Conservation (phyloP, 2,113 vertebrate species). For the Brachyhypopomus occidentalis region DNA sequence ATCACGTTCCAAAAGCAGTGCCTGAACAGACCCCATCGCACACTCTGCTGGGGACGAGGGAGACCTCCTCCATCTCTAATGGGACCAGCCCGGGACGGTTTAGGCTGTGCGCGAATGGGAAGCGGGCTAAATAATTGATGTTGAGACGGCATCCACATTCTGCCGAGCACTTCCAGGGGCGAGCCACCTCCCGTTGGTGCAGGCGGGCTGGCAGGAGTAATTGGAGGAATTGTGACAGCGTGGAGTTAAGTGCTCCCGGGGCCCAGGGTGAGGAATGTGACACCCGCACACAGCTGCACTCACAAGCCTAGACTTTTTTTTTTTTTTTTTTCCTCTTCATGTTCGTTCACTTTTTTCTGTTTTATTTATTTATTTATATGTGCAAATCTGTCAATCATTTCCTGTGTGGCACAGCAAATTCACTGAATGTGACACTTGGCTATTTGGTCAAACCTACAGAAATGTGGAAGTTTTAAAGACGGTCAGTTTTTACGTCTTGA, state of each 20-base stretch:
- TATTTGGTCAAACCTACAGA: neutral
- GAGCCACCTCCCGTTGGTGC: conserved; percentile 74
- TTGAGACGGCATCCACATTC: conserved; percentile 70
- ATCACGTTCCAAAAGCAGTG: conserved; percentile 21
- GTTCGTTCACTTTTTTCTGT: conserved; percentile 40
- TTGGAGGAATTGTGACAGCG: conserved; percentile 77
- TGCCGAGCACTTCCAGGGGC: conserved; percentile 72
- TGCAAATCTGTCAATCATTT: conserved; percentile 32
- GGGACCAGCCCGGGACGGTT: conserved; percentile 74
- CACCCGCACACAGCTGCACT: conserved; percentile 59
- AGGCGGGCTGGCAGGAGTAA: conserved; percentile 75
- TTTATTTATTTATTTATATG: conserved; percentile 3
- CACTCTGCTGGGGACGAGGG: conserved; percentile 45
- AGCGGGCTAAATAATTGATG: conserved; percentile 76
- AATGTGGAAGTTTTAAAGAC: neutral
- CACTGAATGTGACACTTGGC: conserved; percentile 9
- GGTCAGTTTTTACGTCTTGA: neutral
- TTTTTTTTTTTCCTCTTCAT: neutral
- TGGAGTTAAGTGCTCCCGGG: conserved; percentile 74
- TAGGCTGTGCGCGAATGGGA: conserved; percentile 71
- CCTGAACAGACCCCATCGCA: conserved; percentile 5
- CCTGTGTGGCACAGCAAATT: conserved; percentile 12
- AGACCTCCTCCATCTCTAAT: conserved; percentile 74
- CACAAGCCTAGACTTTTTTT: conserved; percentile 47
- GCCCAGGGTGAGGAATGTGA: conserved; percentile 72